Evolutionary conservation across 2,888 invertebrate species (phyloP).

Genomic region (Drepanosiphum platanoidis): DNA sequence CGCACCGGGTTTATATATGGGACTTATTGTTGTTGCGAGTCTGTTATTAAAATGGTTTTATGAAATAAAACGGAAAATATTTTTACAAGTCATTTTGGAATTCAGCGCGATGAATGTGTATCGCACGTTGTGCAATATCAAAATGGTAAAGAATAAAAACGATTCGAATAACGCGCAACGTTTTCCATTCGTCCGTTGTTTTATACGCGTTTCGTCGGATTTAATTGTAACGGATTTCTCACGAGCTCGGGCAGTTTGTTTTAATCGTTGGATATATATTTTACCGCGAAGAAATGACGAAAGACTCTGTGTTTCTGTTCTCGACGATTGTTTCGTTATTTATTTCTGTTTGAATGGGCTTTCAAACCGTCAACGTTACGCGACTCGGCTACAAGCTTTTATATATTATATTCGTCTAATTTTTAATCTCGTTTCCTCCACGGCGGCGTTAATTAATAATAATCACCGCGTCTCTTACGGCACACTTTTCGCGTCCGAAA

Average conservation of each 20-base stretch:
- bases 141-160: neutral
- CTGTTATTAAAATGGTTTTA: neutral
- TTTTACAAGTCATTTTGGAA: neutral
- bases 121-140: neutral
- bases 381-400: no score
- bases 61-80: neutral
- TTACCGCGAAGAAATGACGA: neutral
- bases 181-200: neutral
- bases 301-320: no score
- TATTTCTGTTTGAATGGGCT: neutral
- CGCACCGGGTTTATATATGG: neutral
- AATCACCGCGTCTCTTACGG: neutral
- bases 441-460: neutral
- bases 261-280: neutral
- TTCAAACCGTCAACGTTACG: neutral
- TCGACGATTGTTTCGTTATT: neutral
- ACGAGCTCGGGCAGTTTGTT: neutral
- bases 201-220: neutral
- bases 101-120: neutral
- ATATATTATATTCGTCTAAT: neutral
- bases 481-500: neutral
- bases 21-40: neutral
- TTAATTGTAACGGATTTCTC: slow-evolving; percentile 3
- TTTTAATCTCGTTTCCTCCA: neutral
- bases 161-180: neutral